phyloP scores from a whole-genome alignment of 2,888 invertebrate genomes.

The Sinohyriopsis cumingii region DNA sequence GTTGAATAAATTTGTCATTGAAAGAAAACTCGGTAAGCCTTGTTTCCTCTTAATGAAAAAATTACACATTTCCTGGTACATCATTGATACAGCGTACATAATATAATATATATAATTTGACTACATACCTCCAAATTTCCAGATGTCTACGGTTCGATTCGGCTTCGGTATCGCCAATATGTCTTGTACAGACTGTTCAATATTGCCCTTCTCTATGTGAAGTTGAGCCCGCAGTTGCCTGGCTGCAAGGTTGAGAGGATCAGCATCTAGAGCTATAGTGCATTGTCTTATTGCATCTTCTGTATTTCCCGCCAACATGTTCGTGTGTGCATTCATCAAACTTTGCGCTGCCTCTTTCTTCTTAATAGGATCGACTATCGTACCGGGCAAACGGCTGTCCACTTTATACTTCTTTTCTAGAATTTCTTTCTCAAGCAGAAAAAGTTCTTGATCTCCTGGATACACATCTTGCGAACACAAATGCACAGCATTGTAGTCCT shows the following conservation, averaged over 20 bases:
- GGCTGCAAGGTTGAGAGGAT: constrained; percentile 43
- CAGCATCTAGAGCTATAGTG: constrained; percentile 31
- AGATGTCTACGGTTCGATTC: constrained; percentile 50
- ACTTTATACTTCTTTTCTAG: constrained; percentile 54
- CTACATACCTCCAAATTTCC: constrained; percentile 62
- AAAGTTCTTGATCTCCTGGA: constrained; percentile 59
- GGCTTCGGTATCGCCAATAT: constrained; percentile 54
- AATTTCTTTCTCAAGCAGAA: constrained; percentile 54
- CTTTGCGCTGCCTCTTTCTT: constrained; percentile 41
- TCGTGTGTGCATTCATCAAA: constrained; percentile 45
- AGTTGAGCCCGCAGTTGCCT: constrained; percentile 52
- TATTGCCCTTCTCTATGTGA: constrained; percentile 38
- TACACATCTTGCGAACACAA: constrained; percentile 58
- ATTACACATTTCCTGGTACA: no score
- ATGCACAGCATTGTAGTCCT: constrained; percentile 52
- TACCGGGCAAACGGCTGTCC: constrained; percentile 9
- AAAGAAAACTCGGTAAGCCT: no score
- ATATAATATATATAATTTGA: no score
- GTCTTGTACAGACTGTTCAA: constrained; percentile 48
- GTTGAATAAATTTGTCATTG: no score
- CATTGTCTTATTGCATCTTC: constrained; percentile 42
- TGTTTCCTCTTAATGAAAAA: no score
- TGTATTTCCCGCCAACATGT: constrained; percentile 32
- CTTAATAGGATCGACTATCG: constrained; percentile 13
- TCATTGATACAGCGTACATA: no score